Evolutionary conservation across 2,797 vertebrate species (phyloP).

Genomic region (Pachyuromys duprasi): DNA sequence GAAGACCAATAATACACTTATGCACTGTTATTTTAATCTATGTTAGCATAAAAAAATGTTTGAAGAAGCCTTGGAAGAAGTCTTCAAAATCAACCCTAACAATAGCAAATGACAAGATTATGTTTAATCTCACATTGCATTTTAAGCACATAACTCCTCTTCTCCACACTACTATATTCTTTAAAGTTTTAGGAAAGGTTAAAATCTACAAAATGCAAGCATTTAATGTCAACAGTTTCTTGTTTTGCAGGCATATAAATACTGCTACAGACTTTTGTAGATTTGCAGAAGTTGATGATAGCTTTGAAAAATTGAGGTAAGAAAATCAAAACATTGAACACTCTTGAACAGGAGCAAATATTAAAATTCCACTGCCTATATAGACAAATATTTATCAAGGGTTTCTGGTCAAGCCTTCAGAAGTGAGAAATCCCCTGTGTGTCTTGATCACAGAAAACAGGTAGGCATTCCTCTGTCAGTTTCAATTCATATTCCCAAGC

Average conservation of each 20-base stretch:
- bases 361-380: background rate
- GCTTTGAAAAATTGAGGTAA: background rate
- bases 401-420: background rate
- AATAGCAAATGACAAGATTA: background rate
- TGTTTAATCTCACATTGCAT: constrained; percentile 40
- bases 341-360: background rate
- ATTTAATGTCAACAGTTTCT: constrained; percentile 60
- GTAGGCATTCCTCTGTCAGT: background rate
- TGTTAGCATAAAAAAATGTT: background rate
- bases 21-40: background rate
- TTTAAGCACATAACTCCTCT: constrained; percentile 56
- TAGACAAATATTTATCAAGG: background rate
- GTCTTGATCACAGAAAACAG: background rate
- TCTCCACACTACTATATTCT: constrained; percentile 61
- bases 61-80: background rate
- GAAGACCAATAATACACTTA: background rate
- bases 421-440: background rate
- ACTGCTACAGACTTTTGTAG: background rate
- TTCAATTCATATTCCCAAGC: background rate
- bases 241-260: constrained; percentile 58
- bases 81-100: constrained; percentile 30
- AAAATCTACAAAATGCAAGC: constrained; percentile 64
- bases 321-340: background rate
- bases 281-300: background rate
- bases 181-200: background rate